These are phyloP conservation scores for Eolophus roseicapilla DNA, from an alignment of 2,113 vertebrate genomes.

Conservation along the genomic window DNA sequence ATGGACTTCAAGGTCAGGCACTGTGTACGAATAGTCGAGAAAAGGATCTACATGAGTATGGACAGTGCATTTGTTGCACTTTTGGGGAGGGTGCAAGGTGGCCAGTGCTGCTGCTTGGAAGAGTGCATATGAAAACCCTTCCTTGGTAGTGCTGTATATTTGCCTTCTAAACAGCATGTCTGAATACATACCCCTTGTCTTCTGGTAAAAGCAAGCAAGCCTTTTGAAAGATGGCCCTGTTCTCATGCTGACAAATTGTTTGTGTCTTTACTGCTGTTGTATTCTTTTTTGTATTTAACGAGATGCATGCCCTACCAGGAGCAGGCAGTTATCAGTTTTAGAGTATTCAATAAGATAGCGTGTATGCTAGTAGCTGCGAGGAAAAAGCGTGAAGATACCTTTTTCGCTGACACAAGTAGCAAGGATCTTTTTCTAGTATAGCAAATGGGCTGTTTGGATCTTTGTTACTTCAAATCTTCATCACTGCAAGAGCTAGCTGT, in stretches of 20 bases:
- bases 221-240: neutral
- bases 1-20: neutral
- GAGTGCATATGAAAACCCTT: neutral
- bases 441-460: neutral
- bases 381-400: neutral
- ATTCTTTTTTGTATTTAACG: neutral
- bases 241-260: neutral
- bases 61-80: neutral
- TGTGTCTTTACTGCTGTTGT: neutral
- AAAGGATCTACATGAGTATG: accelerated
- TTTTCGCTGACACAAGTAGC: neutral
- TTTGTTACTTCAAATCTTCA: neutral
- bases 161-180: neutral
- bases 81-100: neutral
- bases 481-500: neutral
- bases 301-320: neutral
- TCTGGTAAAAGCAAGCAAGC: neutral
- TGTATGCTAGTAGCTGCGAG: neutral
- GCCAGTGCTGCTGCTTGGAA: neutral
- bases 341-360: neutral
- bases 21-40: neutral
- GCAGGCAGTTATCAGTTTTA: neutral
- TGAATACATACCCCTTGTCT: neutral
- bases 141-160: neutral
- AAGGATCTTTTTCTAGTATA: neutral